These are phyloP conservation scores for Xerus inauris DNA, from an alignment of 2,113 vertebrate genomes.

Conservation along the genomic window DNA sequence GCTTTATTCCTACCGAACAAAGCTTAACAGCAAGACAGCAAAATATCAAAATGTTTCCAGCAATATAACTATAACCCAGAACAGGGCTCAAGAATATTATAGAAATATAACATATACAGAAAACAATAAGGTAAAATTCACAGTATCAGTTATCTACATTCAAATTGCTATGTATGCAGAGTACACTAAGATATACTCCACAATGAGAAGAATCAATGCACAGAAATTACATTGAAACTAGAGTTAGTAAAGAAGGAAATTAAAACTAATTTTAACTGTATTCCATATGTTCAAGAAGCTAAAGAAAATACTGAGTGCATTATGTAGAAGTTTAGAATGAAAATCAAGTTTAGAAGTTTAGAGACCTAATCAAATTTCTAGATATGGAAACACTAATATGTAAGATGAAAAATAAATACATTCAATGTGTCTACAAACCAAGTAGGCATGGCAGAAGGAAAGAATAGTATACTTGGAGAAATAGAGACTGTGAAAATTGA, in stretches of 20 bases:
- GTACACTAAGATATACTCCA: neutral
- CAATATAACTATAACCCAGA: neutral
- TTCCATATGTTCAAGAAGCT: neutral
- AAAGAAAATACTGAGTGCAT: neutral
- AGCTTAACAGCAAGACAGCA: neutral
- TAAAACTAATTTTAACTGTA: neutral
- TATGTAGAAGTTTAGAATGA: neutral
- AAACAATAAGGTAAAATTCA: neutral
- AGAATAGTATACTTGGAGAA: neutral
- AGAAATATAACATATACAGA: neutral
- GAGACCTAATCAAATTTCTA: neutral
- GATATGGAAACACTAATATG: neutral
- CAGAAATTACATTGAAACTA: neutral
- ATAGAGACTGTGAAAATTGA: neutral
- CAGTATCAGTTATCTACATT: neutral
- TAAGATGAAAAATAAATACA: neutral
- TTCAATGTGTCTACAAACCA: neutral
- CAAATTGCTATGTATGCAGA: neutral
- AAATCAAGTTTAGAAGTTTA: too few relatives aligned
- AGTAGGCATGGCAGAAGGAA: neutral
- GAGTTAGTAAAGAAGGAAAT: neutral
- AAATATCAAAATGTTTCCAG: neutral
- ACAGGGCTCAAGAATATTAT: neutral
- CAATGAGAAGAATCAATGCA: neutral
- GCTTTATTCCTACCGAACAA: neutral